Evolutionary conservation across 2,888 invertebrate genomes (phyloP), one percentile per base, ranked within the genome.

Genomic region (Pachliopta kotzebuea): DNA sequence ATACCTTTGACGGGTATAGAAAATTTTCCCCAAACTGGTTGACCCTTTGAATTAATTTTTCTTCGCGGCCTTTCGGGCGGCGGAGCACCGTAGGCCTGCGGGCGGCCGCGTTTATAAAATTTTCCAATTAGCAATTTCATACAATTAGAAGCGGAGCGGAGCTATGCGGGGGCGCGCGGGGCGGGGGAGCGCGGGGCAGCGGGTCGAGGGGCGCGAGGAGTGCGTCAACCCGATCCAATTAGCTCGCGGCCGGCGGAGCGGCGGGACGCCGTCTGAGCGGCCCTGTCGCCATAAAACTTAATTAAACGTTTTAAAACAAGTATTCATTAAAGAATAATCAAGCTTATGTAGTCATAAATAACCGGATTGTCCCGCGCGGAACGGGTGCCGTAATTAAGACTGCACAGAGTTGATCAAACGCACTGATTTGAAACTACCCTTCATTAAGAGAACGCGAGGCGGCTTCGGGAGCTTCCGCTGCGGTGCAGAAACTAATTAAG

Each of bases 241-340:
- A 91, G 90, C 88, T 85, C 83, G 91, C 86, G 90, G 90, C 90
- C 88, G 87, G 86, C 87, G 84, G 81, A 83, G 86, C 88, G 85
- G 83, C 86, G 88, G 89, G 89, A 86, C 88, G 88, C 81, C 78
- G 79, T 80, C 75, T 74, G 75, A 74, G 85, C 88, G 84, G 85
- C 84, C 84, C 90, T 88, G 92, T 91, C 91, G 88, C 91, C 90
- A 92, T 92, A 92, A 92, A 92, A 92, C 92, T 92, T 92, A 92
- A 92, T 92, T 92, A 92, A 92, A 91, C 92, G 90, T 90, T 92
- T 92, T 91, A 92, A 92, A 92, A 92, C 92, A 91, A 92, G 92
- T 91, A 92, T 92, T 92, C 90, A 92, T 92, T 92, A 91, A 92
- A 92, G 91, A 92, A 92, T 92, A 92, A 92, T 92, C 90, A 90